Base-by-base conservation (phyloP, 2,888 invertebrate species). In the Agonopterix subpropinquella region DNA sequence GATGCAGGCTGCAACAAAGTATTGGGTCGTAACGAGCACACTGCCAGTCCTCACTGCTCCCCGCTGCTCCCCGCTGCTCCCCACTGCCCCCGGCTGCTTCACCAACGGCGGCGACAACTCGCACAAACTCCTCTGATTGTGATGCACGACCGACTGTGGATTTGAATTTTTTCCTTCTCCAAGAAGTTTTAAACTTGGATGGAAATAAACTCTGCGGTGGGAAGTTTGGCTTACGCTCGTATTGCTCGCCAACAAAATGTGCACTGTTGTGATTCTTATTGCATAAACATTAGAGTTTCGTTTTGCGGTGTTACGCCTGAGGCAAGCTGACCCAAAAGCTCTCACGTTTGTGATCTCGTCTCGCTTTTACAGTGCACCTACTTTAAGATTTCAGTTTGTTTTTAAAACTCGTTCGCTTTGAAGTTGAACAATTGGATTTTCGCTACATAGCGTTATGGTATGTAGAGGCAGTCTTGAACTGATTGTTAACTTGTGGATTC, bases 291-390 rank as follows among this genome's bases (percentile, higher is more conserved):
- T 28, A 28, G 28, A 28, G 28, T 28, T 47, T 42, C 41, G 11
- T 3, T 13, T 3, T n/a, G 28, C 28, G 28, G 28, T 28, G 28
- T 28, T 28, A 28, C 28, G 28, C 28, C 28, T 35, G 43, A 48
- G 58, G 46, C 57, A 58, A 47, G 55, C 58, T 59, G 57, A 58
- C 58, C 59, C 57, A 59, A 47, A 59, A 58, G 52, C 53, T 51
- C 47, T 41, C 42, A 53, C 58, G 55, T 58, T 54, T 55, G 56
- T 54, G 53, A 54, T 59, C 51, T 52, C 15, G 51, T 53, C 53
- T 45, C 53, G 50, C 44, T 49, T 28, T 28, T 28, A 28, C 28
- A 28, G 28, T 28, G 28, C 28, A 28, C 28, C 28, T 28, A 28
- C 28, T 28, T 28, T 28, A 28, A 28, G 28, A 28, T 28, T 28